Base-by-base conservation (phyloP, 2,797 vertebrate genomes). In the Acanthurus leucopareius region DNA sequence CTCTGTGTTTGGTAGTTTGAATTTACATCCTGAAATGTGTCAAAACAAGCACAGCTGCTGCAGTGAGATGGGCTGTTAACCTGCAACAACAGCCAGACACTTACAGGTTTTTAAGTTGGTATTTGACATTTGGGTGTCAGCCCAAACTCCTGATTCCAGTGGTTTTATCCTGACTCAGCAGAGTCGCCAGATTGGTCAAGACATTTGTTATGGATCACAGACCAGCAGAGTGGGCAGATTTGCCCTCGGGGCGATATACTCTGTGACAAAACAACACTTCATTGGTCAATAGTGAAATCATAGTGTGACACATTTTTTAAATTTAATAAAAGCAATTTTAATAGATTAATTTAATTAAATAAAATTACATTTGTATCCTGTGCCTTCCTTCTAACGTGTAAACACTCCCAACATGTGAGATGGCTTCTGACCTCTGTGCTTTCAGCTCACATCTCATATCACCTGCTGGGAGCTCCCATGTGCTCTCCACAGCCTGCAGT, bases 121-220 rank as follows among this genome's bases (percentile, higher is more conserved):
- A n/a, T 69, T 75, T 82, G 88, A 88, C 89, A 93, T 83, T 86
- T 80, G 79, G 90, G 47, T 88, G 89, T 85, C 88, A 84, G 82
- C 61, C 20, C 62, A 82, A 53, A 86, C 77, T 77, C 70, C 77
- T 58, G 75, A 79, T 81, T 76, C 75, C 71, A 82, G 78, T 70
- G 3, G 56, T 63, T 60, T 74, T 75, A 56, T 74, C 84, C 88
- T 88, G 87, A 89, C 71, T 89, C 75, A 3, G 83, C 90, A 86
- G 60, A 77, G 80, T 32, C 58, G 40, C 48, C 38, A 84, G 66
- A 79, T 86, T 83, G 82, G 69, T 70, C 66, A 51, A 73, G 79
- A 75, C 75, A 85, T 90, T 88, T 83, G 80, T 79, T 82, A 69
- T 82, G 83, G 85, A 89, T 88, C 83, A 84, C 72, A 80, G 71